These are phyloP conservation scores for Ailuropoda melanoleuca DNA, from an alignment of 2,113 vertebrate species.

Conservation along the genomic window DNA sequence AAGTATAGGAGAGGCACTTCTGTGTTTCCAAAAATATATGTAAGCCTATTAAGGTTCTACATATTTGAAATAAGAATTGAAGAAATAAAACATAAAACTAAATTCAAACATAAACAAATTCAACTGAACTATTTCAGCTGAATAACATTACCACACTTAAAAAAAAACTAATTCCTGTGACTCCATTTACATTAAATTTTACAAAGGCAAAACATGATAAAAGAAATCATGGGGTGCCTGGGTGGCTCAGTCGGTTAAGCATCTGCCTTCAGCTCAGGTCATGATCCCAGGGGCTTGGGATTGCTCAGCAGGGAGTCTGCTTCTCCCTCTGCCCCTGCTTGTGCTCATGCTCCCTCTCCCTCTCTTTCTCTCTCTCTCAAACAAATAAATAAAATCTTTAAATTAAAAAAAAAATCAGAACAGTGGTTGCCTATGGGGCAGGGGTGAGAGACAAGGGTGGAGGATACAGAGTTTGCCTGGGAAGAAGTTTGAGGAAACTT, in stretches of 20 bases:
- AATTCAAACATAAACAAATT: background rate
- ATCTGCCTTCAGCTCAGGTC: background rate
- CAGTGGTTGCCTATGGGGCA: background rate
- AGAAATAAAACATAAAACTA: background rate
- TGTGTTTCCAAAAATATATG: background rate
- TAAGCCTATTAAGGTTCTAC: background rate
- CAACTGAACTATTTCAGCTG: background rate
- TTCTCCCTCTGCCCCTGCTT: no score
- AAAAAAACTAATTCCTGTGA: background rate
- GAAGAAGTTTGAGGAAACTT: background rate
- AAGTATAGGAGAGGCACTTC: background rate
- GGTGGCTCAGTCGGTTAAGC: background rate
- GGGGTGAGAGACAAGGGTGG: rapidly evolving
- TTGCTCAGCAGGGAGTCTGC: no score
- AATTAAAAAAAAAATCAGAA: background rate
- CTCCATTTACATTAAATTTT: background rate
- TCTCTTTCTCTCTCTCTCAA: background rate
- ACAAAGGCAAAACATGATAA: background rate
- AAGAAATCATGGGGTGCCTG: background rate
- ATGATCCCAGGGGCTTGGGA: background rate
- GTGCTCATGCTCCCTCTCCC: no score
- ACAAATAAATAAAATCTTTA: background rate
- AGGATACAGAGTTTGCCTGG: background rate
- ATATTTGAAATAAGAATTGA: background rate
- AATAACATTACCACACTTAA: background rate